Conservation (phyloP, 2,888 invertebrate genomes). For the Orchesellides sinensis region DNA sequence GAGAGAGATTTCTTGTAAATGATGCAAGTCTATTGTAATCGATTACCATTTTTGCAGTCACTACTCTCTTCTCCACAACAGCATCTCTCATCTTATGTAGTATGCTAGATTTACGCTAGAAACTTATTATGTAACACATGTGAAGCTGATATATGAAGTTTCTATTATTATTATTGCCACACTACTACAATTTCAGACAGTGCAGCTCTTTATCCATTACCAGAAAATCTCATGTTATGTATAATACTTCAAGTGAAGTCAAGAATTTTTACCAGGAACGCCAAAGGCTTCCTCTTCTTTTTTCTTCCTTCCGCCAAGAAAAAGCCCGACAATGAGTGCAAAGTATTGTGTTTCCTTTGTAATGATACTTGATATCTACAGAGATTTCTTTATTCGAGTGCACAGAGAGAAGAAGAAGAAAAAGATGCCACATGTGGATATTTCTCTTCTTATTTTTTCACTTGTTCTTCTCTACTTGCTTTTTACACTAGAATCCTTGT, state of each 20-base stretch:
- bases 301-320: constrained; percentile 37
- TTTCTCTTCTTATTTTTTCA: background rate
- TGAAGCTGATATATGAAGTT: no score
- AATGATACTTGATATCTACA: constrained; percentile 35
- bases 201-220: no score
- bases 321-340: constrained; percentile 42
- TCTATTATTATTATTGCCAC: no score
- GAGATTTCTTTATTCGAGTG: constrained; percentile 15
- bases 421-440: constrained; percentile 53
- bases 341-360: constrained; percentile 52
- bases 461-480: background rate
- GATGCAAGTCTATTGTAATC: background rate
- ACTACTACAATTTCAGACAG: no score
- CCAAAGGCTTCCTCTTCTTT: constrained; percentile 42
- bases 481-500: background rate
- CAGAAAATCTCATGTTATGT: no score
- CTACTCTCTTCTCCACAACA: background rate
- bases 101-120: no score
- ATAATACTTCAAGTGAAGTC: no score
- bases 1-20: constrained; percentile 1
- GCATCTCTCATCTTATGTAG: no score
- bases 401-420: background rate
- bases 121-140: no score
- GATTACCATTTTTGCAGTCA: constrained; percentile 12
- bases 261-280: constrained; percentile 16